Percentiles rank a stretch among this genome's conserved stretches.
These are phyloP conservation scores for Daktulosphaira vitifoliae DNA, from an alignment of 1,140 invertebrate genomes.

Conservation along the genomic window DNA sequence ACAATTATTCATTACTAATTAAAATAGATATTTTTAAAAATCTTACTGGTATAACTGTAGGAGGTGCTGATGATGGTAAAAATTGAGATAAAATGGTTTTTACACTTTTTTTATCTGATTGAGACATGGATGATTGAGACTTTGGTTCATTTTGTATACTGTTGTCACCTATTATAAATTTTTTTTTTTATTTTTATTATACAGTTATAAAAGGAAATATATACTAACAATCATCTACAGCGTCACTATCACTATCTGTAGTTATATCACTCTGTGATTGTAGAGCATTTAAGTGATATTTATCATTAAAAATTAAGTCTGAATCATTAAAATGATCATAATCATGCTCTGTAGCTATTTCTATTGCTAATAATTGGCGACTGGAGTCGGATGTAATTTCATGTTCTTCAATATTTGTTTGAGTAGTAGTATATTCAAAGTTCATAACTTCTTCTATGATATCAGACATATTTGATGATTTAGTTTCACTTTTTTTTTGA, in stretches of 20 bases:
- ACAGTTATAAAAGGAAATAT: not conserved
- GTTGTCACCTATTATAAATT: not conserved
- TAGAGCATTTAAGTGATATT: constrained; percentile 1
- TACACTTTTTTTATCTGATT: constrained; percentile 54
- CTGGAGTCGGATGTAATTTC: not conserved
- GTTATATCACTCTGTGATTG: constrained; percentile 20
- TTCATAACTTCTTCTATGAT: constrained; percentile 38
- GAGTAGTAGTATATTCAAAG: constrained; percentile 11
- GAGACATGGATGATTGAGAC: constrained; percentile 22
- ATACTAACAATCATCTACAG: constrained; percentile 21
- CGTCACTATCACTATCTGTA: constrained; percentile 31
- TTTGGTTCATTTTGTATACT: constrained; percentile 16
- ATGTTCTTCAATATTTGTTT: not conserved
- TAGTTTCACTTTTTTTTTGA: not conserved
- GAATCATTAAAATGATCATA: constrained; percentile 22
- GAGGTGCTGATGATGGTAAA: constrained; percentile 43
- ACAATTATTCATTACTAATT: not conserved
- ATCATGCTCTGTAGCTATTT: constrained; percentile 25
- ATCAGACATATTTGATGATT: constrained; percentile 25
- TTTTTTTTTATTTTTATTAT: too few species aligned
- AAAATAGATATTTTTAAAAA: not conserved
- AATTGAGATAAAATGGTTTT: constrained; percentile 62
- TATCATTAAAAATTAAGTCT: not conserved
- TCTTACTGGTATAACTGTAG: constrained; percentile 7
- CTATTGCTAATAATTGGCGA: constrained; percentile 12